Evolutionary conservation across 2,888 invertebrate genomes (phyloP).

Genomic region (Dicyrtomina minuta): DNA sequence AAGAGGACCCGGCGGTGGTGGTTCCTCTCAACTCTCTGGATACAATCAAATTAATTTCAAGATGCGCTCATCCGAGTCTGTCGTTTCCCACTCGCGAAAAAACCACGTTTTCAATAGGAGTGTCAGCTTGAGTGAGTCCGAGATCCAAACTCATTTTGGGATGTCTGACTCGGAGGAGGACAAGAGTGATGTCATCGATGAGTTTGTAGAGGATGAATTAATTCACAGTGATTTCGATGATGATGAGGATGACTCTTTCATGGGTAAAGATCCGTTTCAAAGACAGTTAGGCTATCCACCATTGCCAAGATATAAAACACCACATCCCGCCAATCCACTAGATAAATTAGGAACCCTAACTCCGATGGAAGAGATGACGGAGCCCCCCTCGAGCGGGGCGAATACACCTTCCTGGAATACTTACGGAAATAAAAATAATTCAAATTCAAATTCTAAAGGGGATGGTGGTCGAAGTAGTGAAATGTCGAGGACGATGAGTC

Average conservation of each 20-base stretch:
- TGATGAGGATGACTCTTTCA: constrained; percentile 54
- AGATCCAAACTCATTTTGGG: constrained; percentile 22
- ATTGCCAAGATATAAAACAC: constrained; percentile 47
- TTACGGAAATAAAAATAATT: neutral
- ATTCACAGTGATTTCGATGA: constrained; percentile 56
- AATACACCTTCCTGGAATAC: constrained; percentile 24
- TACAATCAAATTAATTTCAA: constrained; percentile 5
- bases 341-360: constrained; percentile 35
- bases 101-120: constrained; percentile 17
- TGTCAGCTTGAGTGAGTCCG: constrained; percentile 28
- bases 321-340: constrained; percentile 27
- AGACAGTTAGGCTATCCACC: constrained; percentile 51
- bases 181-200: constrained; percentile 32
- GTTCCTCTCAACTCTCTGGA: constrained; percentile 5
- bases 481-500: neutral
- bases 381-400: constrained; percentile 26
- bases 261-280: constrained; percentile 20
- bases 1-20: neutral
- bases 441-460: neutral
- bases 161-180: constrained; percentile 28
- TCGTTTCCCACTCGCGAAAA: neutral
- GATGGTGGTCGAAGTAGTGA: neutral
- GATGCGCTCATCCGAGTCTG: neutral
- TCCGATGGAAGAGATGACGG: constrained; percentile 34
- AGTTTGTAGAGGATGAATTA: constrained; percentile 42